A percentile compares a stretch with the other conserved stretches of the same genome.
phyloP scores from a whole-genome alignment of 2,888 invertebrate species.

The Ectropis crepuscularia region DNA sequence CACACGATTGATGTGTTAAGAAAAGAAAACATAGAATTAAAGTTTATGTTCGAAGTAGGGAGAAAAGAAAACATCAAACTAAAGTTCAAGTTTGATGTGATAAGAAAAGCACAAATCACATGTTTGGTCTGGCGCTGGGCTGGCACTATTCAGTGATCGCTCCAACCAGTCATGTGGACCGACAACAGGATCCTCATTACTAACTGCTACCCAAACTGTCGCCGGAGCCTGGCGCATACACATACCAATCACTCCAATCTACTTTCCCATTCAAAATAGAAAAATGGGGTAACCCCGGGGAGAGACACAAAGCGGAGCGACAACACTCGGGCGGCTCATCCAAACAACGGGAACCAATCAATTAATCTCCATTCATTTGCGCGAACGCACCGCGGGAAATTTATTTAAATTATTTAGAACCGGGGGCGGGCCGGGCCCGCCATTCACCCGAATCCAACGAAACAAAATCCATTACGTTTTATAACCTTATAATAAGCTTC shows the following conservation, averaged over 20 bases:
- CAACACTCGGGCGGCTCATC: conserved; percentile 4
- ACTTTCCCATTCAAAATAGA: conserved; percentile 9
- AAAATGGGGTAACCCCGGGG: conserved; percentile 11
- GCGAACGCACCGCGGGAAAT: conserved; percentile 19
- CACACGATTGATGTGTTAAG: too few species aligned
- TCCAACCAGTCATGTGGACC: neutral
- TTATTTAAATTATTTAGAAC: conserved; percentile 31
- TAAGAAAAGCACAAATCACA: neutral
- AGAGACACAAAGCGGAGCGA: neutral
- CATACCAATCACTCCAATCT: neutral
- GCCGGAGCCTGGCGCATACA: neutral
- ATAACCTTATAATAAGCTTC: conserved; percentile 45
- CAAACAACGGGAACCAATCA: conserved; percentile 17
- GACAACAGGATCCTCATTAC: neutral
- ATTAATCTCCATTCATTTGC: conserved; percentile 24
- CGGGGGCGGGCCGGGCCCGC: conserved; percentile 8
- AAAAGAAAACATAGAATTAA: too few species aligned
- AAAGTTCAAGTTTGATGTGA: too few species aligned
- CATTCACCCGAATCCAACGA: conserved; percentile 31
- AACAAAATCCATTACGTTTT: conserved; percentile 41
- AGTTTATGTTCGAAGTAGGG: too few species aligned
- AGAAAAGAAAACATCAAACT: too few species aligned
- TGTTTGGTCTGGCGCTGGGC: neutral
- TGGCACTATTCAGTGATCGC: neutral
- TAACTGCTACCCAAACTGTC: neutral